Evolutionary conservation across 2,888 invertebrate genomes (phyloP).

Genomic region (Euplexia lucipara): DNA sequence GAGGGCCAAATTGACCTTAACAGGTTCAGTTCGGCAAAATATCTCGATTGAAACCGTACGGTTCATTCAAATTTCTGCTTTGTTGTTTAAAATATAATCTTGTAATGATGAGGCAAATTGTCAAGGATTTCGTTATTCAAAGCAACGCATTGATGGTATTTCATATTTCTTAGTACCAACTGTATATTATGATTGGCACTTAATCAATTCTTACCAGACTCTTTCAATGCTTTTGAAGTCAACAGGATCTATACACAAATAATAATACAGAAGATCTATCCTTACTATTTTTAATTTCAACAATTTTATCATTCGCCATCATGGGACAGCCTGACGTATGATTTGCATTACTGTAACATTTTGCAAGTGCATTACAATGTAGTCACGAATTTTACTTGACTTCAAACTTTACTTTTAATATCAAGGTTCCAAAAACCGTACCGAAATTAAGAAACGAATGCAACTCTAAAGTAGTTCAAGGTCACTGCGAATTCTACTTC

Average conservation of each 20-base stretch:
- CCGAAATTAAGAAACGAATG: constrained; percentile 75
- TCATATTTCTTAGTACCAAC: no score
- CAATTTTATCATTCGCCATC: constrained; percentile 27
- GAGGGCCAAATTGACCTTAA: constrained; percentile 56
- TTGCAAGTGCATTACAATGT: constrained; percentile 56
- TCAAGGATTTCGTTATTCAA: constrained; percentile 10
- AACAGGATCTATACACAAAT: not conserved
- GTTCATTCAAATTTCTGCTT: constrained; percentile 41
- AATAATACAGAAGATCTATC: constrained; percentile 12
- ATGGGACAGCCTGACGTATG: constrained; percentile 24
- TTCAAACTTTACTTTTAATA: constrained; percentile 77
- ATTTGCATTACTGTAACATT: constrained; percentile 52
- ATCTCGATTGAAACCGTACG: constrained; percentile 46
- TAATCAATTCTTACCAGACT: not conserved
- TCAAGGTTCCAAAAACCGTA: constrained; percentile 76
- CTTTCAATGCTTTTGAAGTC: not conserved
- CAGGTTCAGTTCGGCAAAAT: constrained; percentile 50
- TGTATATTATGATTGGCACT: not conserved
- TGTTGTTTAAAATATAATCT: constrained; percentile 29
- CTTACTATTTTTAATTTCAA: constrained; percentile 40
- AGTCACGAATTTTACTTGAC: constrained; percentile 73
- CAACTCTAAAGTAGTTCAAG: constrained; percentile 76
- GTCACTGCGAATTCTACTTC: constrained; percentile 69
- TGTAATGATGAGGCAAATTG: constrained; percentile 52
- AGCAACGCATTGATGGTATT: not conserved